phyloP scores from a whole-genome alignment of 2,888 invertebrate genomes.

The Leptothorax acervorum region DNA sequence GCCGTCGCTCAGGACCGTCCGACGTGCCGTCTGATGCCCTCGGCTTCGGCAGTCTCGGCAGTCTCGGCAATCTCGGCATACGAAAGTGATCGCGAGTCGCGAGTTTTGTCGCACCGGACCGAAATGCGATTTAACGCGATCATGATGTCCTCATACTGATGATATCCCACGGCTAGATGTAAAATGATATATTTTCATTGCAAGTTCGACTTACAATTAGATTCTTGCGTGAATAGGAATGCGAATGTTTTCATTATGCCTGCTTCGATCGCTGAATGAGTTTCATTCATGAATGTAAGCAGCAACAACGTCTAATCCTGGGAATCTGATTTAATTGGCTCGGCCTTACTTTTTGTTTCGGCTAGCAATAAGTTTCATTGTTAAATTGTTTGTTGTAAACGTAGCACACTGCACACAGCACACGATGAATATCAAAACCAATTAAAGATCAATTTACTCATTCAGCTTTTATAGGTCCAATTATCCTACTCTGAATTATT shows the following conservation, averaged over 20 bases:
- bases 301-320: background rate
- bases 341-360: background rate
- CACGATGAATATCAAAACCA: background rate
- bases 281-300: slow-evolving; percentile 31
- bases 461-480: background rate
- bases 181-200: background rate
- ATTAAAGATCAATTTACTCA: background rate
- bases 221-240: background rate
- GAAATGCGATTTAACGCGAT: background rate
- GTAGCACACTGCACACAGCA: background rate
- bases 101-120: too few species aligned
- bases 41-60: too few species aligned
- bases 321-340: background rate
- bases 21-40: background rate
- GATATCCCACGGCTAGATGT: too few species aligned
- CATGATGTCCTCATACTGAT: too few species aligned
- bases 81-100: background rate
- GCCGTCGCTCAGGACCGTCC: slow-evolving; percentile 55
- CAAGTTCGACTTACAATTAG: background rate
- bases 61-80: too few species aligned
- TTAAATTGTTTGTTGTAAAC: background rate
- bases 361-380: background rate
- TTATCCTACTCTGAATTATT: background rate
- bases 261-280: background rate
- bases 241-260: background rate